phyloP scores from a whole-genome alignment of 2,888 invertebrate genomes.

The Leptinotarsa juncta region DNA sequence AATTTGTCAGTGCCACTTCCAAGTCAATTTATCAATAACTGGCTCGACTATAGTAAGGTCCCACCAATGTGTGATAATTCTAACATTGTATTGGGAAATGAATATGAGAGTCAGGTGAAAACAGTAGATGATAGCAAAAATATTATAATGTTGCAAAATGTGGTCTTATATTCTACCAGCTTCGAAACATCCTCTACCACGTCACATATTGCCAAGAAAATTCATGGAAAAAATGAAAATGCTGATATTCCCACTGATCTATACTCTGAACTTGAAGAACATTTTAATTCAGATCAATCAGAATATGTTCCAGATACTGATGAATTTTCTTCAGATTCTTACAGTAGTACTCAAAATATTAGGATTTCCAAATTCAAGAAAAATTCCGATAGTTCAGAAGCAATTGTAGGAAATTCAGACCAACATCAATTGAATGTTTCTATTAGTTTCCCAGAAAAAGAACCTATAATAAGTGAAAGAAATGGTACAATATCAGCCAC shows the following conservation, averaged over 20 bases:
- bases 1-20: too few relatives aligned
- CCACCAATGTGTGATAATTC: background rate
- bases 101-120: constrained; percentile 2
- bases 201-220: background rate
- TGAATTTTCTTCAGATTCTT: constrained; percentile 3
- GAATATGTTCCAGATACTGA: constrained; percentile 20
- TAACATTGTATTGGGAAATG: constrained; percentile 8
- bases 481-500: too few relatives aligned
- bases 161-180: constrained; percentile 12
- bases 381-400: background rate
- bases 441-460: background rate
- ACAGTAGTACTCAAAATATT: background rate
- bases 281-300: background rate
- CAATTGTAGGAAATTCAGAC: background rate
- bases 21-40: constrained; percentile 3
- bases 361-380: background rate
- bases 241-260: background rate
- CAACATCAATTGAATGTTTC: background rate
- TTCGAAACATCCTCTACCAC: background rate
- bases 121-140: background rate
- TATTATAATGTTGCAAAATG: constrained; percentile 13
- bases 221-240: constrained; percentile 20
- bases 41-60: background rate
- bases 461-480: background rate
- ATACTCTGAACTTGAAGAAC: constrained; percentile 6